phyloP scores from a whole-genome alignment of 2,888 invertebrate genomes.

The Serripes groenlandicus region DNA sequence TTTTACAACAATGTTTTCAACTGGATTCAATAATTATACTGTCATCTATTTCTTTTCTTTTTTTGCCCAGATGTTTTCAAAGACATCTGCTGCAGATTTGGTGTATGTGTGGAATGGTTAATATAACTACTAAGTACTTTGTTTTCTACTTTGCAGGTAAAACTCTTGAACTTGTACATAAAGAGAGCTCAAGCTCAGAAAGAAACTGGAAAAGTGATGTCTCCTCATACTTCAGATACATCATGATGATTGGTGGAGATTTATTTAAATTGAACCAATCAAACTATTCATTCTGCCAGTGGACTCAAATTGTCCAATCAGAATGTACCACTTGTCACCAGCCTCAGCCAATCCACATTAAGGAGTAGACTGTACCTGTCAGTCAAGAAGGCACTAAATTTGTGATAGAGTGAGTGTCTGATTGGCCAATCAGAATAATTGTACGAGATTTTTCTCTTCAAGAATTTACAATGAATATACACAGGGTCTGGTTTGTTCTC shows the following conservation, averaged over 20 bases:
- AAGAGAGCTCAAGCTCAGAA: conserved; percentile 88
- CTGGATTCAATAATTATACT: too few species aligned
- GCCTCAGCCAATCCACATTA: conserved; percentile 34
- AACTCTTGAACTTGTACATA: conserved; percentile 93
- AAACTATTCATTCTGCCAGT: conserved; percentile 2
- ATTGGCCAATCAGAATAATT: too few species aligned
- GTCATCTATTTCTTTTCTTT: neutral
- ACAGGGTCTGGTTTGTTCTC: too few species aligned
- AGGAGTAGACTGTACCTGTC: neutral
- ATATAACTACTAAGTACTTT: neutral
- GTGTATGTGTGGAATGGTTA: too few species aligned
- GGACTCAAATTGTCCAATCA: conserved; percentile 22
- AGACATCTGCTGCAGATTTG: neutral
- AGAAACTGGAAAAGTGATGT: conserved; percentile 68
- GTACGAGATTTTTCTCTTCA: too few species aligned
- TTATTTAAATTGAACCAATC: conserved; percentile 20
- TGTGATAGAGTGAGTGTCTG: neutral
- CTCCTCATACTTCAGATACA: conserved; percentile 71
- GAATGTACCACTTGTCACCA: conserved; percentile 20
- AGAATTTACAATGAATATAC: too few species aligned
- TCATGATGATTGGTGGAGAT: conserved; percentile 54
- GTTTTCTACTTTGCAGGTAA: conserved; percentile 87
- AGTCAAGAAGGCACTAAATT: neutral
- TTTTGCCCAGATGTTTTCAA: too few species aligned
- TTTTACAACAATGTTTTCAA: too few species aligned